Base-by-base conservation (phyloP, 2,113 vertebrate genomes). In the Nycticorax nycticorax region DNA sequence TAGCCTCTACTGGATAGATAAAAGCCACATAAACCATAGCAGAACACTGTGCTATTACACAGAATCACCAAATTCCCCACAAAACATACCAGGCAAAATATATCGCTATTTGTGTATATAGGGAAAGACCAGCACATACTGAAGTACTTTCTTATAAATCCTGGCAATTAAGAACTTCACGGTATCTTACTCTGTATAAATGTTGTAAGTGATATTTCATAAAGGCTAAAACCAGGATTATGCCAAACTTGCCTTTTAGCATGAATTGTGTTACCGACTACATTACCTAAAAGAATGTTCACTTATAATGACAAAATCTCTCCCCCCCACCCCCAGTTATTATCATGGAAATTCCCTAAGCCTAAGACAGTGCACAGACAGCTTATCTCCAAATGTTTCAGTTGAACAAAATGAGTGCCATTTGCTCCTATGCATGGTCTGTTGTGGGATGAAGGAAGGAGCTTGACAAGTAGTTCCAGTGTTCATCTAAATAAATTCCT, bases 1-100 rank as follows among this genome's bases (percentile, higher is more conserved):
- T 52, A 97, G 86, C 69, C 71, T 98, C 92, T 53, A 83, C 85
- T 75, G 83, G 79, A 73, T 73, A 91, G 93, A 87, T 64, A 93
- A 95, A 96, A 96, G 89, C 63, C 63, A 83, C 74, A 57, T 66
- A 94, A 88, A 66, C 82, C 85, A 73, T 3, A 78, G 81, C 74
- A 95, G 82, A 81, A 91, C 64, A 74, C 62, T 91, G 64, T 28
- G 50, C 85, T 90, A 41, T 80, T 68, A 64, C 55, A 94, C 22
- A 92, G 45, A 68, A 66, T 30, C 3, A 3, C 37, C 64, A 71
- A 32, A 82, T 14, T 45, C n/a, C 24, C 41, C 33, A 52, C 30
- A 68, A 93, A 90, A 66, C 33, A n/a, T 14, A 66, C 27, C 33
- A 75, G 78, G 47, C 53, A 62, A 86, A 87, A 50, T 0, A 26